Base-by-base conservation (phyloP, 2,113 vertebrate genomes). In the Calcarius ornatus region DNA sequence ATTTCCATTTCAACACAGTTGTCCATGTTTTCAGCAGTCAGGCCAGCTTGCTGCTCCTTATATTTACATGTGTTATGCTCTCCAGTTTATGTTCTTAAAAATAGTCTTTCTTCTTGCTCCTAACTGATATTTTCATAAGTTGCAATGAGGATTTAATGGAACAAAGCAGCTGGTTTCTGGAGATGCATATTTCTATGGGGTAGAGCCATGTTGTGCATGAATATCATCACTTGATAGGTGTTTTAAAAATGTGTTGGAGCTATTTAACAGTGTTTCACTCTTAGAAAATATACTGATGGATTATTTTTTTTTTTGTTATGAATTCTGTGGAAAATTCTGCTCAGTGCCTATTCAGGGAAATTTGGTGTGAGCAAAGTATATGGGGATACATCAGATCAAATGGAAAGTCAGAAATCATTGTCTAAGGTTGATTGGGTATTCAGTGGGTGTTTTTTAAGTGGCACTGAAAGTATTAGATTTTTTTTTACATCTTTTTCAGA, bases 31-130 rank as follows among this genome's bases (percentile, higher is more conserved):
- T 90, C 63, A 81, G 93, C 48, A 92, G 81, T 61, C 53, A 92
- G 81, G 63, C 70, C 65, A 70, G 50, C 56, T 45, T 95, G 66
- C 77, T 96, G 11, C 30, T 68, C 38, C 60, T 96, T 94, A 69
- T 82, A 69, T 82, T 96, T 91, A 78, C 37, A 23, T 43, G 48
- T 80, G 53, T 86, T 94, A 83, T 54, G 75, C 82, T 90, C 81
- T 88, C 65, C 88, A 93, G 50, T 90, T 97, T 56, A 94, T 94
- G 47, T 88, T 93, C 94, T 98, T 96, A 97, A 98, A 97, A 97
- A 94, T 87, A 97, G 91, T 91, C 96, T 98, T 98, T 97, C 92
- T 96, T 92, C 89, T 97, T 97, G 88, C 94, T 95, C 90, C 78
- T 97, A 97, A 98, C 96, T 97, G 96, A 93, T 81, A 97, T 97